Conservation (phyloP, 2,888 invertebrate species). For the Acanthosoma haemorrhoidale region DNA sequence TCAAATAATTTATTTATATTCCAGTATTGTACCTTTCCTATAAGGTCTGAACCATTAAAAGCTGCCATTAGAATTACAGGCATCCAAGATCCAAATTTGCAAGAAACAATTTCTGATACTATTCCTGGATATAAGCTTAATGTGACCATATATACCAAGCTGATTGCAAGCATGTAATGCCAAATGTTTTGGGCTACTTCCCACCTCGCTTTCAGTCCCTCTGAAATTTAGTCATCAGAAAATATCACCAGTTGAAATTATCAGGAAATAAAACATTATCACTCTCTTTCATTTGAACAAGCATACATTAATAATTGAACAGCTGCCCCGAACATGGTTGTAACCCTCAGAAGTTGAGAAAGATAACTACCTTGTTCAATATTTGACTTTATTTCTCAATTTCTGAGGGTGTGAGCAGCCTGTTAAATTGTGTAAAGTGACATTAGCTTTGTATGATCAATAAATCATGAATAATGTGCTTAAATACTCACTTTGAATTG, state of each 20-base stretch:
- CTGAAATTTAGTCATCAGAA: constrained; percentile 47
- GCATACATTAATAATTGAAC: too few relatives aligned
- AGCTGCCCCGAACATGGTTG: too few relatives aligned
- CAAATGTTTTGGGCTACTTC: constrained; percentile 78
- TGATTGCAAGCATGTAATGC: constrained; percentile 86
- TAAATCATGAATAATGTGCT: not conserved
- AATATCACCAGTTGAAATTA: not conserved
- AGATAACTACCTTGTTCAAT: too few relatives aligned
- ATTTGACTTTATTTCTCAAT: too few relatives aligned
- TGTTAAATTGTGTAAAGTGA: not conserved
- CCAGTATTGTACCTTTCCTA: constrained; percentile 70
- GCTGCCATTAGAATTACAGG: constrained; percentile 84
- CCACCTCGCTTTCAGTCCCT: constrained; percentile 65
- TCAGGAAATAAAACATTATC: too few relatives aligned
- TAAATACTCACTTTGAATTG: constrained; percentile 50
- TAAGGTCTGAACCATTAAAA: constrained; percentile 79
- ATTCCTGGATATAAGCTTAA: constrained; percentile 86
- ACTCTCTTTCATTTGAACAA: too few relatives aligned
- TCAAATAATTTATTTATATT: too few relatives aligned
- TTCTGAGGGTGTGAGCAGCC: too few relatives aligned
- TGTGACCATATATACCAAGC: constrained; percentile 82
- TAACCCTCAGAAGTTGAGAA: too few relatives aligned
- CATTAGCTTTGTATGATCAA: not conserved
- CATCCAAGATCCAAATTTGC: constrained; percentile 80
- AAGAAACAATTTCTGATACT: constrained; percentile 80